These are phyloP conservation scores for Lithobates sylvaticus DNA, from an alignment of 2,797 vertebrate species.

Conservation along the genomic window DNA sequence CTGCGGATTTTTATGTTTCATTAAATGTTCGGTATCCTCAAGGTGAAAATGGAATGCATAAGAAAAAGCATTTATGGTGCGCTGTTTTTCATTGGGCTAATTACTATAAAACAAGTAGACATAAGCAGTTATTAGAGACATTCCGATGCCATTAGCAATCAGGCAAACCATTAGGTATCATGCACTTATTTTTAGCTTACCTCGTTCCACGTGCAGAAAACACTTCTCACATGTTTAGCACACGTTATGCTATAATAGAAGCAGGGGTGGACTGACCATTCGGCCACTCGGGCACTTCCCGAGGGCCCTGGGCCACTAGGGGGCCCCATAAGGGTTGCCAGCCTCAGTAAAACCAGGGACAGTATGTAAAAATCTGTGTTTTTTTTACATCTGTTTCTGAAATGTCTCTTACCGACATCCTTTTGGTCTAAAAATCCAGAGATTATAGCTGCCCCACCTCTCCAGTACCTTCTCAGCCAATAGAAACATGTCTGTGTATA, in stretches of 20 bases:
- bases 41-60: slow-evolving; percentile 9
- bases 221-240: background rate
- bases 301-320: too few species aligned
- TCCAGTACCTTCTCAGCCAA: too few species aligned
- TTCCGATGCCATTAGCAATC: slow-evolving; percentile 15
- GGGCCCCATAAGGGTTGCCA: too few species aligned
- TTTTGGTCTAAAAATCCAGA: too few species aligned
- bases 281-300: too few species aligned
- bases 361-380: too few species aligned
- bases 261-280: too few species aligned
- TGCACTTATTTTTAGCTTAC: background rate
- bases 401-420: too few species aligned
- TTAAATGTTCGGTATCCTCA: slow-evolving; percentile 5
- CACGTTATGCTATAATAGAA: background rate
- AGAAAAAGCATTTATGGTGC: background rate
- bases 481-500: too few species aligned
- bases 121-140: background rate
- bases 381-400: too few species aligned
- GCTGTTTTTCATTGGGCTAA: background rate
- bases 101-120: background rate
- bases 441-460: too few species aligned
- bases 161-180: background rate
- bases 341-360: too few species aligned
- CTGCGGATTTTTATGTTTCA: slow-evolving; percentile 18
- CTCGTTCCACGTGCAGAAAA: background rate